Percentiles rank a stretch among this genome's conserved stretches.
These are phyloP conservation scores for Tapirus indicus DNA, from an alignment of 2,797 vertebrate genomes.

Conservation along the genomic window DNA sequence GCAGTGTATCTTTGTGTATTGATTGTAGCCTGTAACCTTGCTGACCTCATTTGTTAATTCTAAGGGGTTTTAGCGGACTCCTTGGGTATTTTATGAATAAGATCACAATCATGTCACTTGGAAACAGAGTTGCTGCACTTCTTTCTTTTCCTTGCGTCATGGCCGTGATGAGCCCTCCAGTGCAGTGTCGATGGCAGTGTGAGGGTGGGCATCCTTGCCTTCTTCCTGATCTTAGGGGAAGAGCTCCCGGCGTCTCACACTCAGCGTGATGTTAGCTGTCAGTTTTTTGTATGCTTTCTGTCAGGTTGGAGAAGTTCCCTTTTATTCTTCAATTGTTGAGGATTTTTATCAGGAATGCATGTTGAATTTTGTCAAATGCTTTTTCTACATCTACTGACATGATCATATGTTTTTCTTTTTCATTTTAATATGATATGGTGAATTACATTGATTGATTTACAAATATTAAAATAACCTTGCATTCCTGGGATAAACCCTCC, in stretches of 20 bases:
- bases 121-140: not conserved
- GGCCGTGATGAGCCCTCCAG: not conserved
- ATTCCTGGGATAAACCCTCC: too few species aligned
- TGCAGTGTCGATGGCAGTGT: not conserved
- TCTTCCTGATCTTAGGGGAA: not conserved
- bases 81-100: not conserved
- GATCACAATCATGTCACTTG: not conserved
- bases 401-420: too few species aligned
- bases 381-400: not conserved
- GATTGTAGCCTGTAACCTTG: not conserved
- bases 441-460: too few species aligned
- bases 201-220: not conserved
- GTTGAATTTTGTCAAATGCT: not conserved
- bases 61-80: too few species aligned
- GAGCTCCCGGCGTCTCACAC: not conserved
- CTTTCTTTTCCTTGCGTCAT: not conserved
- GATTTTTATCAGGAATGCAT: not conserved
- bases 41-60: not conserved
- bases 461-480: too few species aligned
- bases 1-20: not conserved
- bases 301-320: not conserved
- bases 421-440: too few species aligned
- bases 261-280: fast-evolving
- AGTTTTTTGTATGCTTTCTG: too few species aligned
- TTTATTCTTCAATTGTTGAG: not conserved